These are phyloP conservation scores for Xanthorhoe spadicearia DNA, from an alignment of 2,888 invertebrate species.

Conservation along the genomic window DNA sequence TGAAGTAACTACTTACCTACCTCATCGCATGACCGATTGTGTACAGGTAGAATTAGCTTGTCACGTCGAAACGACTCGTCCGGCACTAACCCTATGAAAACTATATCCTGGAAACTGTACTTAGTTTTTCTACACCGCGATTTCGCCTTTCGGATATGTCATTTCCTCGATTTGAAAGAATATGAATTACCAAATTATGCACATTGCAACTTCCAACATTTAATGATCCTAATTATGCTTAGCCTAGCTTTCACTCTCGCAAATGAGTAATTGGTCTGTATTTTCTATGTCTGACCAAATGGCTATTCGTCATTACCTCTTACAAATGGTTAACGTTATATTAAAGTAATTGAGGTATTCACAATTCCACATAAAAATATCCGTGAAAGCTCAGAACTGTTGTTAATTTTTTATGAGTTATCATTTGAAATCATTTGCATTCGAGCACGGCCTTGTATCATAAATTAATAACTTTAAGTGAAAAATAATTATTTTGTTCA, in stretches of 20 bases:
- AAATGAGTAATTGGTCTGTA: conserved; percentile 24
- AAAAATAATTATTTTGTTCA: not conserved
- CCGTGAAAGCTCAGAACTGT: too few species aligned
- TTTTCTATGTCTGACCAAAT: conserved; percentile 25
- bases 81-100: conserved; percentile 15
- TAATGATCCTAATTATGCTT: conserved; percentile 29
- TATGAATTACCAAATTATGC: conserved; percentile 29
- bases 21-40: not conserved
- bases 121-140: conserved; percentile 17
- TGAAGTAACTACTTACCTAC: not conserved
- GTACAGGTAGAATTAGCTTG: not conserved
- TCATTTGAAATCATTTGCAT: too few species aligned
- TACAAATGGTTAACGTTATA: not conserved
- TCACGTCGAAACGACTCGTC: conserved; percentile 1
- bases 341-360: not conserved
- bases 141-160: conserved; percentile 40
- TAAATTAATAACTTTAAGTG: not conserved
- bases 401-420: too few species aligned
- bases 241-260: conserved; percentile 21
- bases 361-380: not conserved
- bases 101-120: conserved; percentile 21
- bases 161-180: conserved; percentile 37
- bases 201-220: conserved; percentile 29
- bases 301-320: conserved; percentile 18
- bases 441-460: conserved; percentile 3